These are phyloP conservation scores for Ditylenchus dipsaci DNA, from an alignment of 1,140 invertebrate species.

Conservation along the genomic window DNA sequence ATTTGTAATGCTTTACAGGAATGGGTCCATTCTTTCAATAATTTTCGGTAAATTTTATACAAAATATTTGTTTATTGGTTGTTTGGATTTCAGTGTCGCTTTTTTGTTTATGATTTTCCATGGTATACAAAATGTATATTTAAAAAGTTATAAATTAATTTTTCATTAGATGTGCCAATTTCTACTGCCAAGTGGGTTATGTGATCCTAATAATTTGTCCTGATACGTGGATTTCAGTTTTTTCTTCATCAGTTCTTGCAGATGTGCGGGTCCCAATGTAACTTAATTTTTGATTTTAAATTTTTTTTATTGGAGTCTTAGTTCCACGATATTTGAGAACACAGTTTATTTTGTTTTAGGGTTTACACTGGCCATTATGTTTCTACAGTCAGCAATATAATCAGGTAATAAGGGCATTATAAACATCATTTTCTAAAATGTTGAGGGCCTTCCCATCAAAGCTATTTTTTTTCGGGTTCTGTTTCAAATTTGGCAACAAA, in stretches of 20 bases:
- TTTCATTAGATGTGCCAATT: not conserved
- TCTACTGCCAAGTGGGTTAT: not conserved
- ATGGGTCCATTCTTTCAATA: conserved; percentile 57
- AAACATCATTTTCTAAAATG: no score
- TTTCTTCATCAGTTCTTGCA: conserved; percentile 49
- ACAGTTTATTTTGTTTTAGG: not conserved
- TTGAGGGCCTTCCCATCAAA: no score
- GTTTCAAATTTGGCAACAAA: no score
- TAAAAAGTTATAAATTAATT: no score
- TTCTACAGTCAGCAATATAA: conserved; percentile 39
- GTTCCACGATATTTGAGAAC: not conserved
- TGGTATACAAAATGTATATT: conserved; percentile 32
- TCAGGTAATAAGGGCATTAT: no score
- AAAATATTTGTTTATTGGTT: no score
- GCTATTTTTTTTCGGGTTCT: no score
- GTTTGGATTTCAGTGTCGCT: conserved; percentile 21
- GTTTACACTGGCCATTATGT: conserved; percentile 38
- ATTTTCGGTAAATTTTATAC: conserved; percentile 40
- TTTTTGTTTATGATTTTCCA: conserved; percentile 53
- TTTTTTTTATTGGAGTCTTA: not conserved
- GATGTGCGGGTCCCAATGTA: conserved; percentile 48
- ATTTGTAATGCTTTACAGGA: conserved; percentile 14
- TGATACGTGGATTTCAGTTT: conserved; percentile 35
- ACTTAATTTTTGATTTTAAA: not conserved
- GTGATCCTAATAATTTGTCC: conserved; percentile 38